Evolutionary conservation across 2,888 invertebrate genomes (phyloP), one percentile per base, ranked within the genome.

Genomic region (Lottia scabra): DNA sequence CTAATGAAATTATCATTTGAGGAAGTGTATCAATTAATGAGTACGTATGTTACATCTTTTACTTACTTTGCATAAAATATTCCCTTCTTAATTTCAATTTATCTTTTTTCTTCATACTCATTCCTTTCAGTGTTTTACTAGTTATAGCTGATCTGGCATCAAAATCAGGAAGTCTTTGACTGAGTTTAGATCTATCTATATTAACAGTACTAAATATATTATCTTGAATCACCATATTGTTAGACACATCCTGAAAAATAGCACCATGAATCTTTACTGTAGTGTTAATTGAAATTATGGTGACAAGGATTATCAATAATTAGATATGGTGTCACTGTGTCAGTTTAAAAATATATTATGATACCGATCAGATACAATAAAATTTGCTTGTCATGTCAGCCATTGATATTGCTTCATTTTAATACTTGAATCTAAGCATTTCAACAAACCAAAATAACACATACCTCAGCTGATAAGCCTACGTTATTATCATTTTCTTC

Each of bases 21-120:
- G n/a, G n/a, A n/a, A n/a, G n/a, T n/a, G n/a, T n/a, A n/a, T n/a
- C n/a, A n/a, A n/a, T n/a, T n/a, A n/a, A n/a, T n/a, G n/a, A n/a
- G n/a, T n/a, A n/a, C n/a, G n/a, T n/a, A n/a, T n/a, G n/a, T n/a
- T n/a, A n/a, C n/a, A n/a, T n/a, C 63, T 16, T 19, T 2, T 27
- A 70, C 85, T 79, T 80, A 88, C 88, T 88, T 71, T 86, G 76
- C 70, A 83, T 82, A 80, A 82, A 87, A 12, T 84, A 74, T 44
- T 87, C 84, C 76, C 85, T 85, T 65, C 83, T 78, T 16, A 88
- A 75, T 76, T 86, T 86, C 69, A 75, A 77, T 71, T 87, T 87
- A 45, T 87, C 82, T 72, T 83, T 87, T 74, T 88, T 88, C 78
- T 82, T 87, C 72, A 87, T 66, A 67, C 84, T 83, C 48, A 85